These are phyloP conservation scores for Diarsia mendica DNA, from an alignment of 2,888 invertebrate species.

Conservation along the genomic window DNA sequence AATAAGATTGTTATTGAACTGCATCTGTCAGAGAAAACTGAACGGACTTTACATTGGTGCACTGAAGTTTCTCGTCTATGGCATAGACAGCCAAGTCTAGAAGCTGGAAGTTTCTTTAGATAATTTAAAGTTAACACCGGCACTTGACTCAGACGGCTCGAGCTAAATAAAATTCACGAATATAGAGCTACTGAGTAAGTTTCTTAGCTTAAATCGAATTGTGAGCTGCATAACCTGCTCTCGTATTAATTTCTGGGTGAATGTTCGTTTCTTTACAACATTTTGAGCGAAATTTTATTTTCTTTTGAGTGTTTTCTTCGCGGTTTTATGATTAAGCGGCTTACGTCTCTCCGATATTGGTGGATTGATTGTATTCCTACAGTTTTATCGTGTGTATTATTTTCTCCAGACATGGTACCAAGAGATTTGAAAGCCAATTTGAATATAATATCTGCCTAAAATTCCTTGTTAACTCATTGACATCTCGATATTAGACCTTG, in stretches of 20 bases:
- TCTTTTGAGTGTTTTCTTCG: constrained; percentile 28
- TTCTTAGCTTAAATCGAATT: constrained; percentile 46
- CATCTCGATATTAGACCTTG: neutral
- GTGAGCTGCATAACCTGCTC: constrained; percentile 36
- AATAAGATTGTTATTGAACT: neutral
- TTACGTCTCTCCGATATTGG: constrained; percentile 12
- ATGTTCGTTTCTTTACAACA: constrained; percentile 21
- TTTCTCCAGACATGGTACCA: neutral
- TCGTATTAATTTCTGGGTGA: constrained; percentile 41
- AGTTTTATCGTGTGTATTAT: constrained; percentile 23
- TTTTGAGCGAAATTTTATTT: constrained; percentile 39
- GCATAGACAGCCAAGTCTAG: constrained; percentile 6
- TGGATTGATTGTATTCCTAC: constrained; percentile 15
- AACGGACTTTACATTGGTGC: neutral
- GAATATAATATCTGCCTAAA: neutral
- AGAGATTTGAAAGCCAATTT: constrained; percentile 1
- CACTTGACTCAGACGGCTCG: constrained; percentile 23
- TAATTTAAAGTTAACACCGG: constrained; percentile 63
- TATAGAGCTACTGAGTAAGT: constrained; percentile 43
- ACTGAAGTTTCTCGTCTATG: constrained; percentile 22
- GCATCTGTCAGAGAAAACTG: neutral
- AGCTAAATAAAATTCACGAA: constrained; percentile 49
- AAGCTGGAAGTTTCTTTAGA: constrained; percentile 48
- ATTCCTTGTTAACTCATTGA: neutral
- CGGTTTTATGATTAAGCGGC: constrained; percentile 22